Base-by-base conservation (phyloP, 2,113 vertebrate species). In the Procapra przewalskii region DNA sequence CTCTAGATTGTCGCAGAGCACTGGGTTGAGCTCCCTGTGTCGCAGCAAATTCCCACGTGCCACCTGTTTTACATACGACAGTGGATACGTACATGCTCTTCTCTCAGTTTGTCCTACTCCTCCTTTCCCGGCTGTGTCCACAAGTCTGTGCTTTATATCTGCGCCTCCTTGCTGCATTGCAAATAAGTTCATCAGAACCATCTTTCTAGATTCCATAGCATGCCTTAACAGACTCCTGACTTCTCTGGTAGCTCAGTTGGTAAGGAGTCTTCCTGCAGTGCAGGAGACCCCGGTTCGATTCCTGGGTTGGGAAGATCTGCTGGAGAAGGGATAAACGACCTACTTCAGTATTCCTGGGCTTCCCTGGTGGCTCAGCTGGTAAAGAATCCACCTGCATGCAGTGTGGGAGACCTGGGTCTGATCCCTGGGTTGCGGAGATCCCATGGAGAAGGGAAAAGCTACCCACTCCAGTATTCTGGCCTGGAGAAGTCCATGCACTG, bases 381-480 rank as follows among this genome's bases (percentile, higher is more conserved):
- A 71, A 36, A 11, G 64, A 71, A 71, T 71, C n/a, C 9, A 10
- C 64, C 9, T 67, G 33, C 64, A 36, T 67, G 33, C 64, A 36
- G 36, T 21, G n/a, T 1, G 0, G n/a, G n/a, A 71, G n/a, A 71
- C 4, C 9, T 36, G 33, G 17, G 8, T 71, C 4, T 0, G 0
- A 36, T 71, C n/a, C 64, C n/a, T 36, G 64, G n/a, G n/a, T 36
- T 6, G n/a, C n/a, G n/a, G 36, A 71, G n/a, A 11, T 71, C 19
- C n/a, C n/a, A 3, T 36, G n/a, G n/a, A 71, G 64, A 71, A 71
- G 64, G 5, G n/a, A 36, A 71, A 0, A 5, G 17, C 64, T 21
- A 11, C n/a, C 9, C 4, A 12, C 3, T 71, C 64, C 9, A 11
- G 17, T 19, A 11, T 23, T 71, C n/a, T 71, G 19, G 64, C 64